Conservation (phyloP, 1,140 invertebrate species). For the Ips nitidus region DNA sequence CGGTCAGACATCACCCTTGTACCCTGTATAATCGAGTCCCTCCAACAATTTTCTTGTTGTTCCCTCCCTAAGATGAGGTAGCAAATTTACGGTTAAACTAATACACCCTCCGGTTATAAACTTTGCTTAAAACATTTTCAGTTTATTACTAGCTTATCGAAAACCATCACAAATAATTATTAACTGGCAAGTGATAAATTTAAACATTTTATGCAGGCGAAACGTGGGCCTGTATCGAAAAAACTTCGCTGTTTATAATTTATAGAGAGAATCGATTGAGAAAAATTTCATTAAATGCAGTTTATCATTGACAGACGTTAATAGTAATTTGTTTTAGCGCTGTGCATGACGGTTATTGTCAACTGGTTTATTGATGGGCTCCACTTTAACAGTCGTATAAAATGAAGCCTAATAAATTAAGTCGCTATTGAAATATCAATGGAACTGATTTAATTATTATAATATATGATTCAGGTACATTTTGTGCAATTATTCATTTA, state of each 20-base stretch:
- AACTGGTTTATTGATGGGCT: conserved; percentile 30
- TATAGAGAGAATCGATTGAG: conserved; percentile 23
- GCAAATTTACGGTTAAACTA: conserved; percentile 22
- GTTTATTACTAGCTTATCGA: too few species aligned
- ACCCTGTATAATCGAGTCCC: conserved; percentile 22
- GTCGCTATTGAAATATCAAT: conserved; percentile 16
- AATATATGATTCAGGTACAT: conserved; percentile 18
- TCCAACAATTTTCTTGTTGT: conserved; percentile 30
- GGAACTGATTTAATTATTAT: conserved; percentile 17
- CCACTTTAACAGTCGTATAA: conserved; percentile 26
- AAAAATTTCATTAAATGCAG: conserved; percentile 28
- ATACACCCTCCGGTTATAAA: conserved; percentile 4
- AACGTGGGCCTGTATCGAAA: conserved; percentile 8
- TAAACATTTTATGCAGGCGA: neutral
- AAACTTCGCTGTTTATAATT: conserved; percentile 32
- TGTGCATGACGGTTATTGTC: conserved; percentile 29
- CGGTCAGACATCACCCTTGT: conserved; percentile 27
- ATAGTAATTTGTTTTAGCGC: conserved; percentile 35
- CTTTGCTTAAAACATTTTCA: neutral
- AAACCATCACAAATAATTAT: neutral
- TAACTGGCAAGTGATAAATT: neutral
- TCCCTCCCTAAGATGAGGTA: conserved; percentile 25
- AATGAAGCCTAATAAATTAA: conserved; percentile 28
- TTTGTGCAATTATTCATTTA: conserved; percentile 13
- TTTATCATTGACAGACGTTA: conserved; percentile 32